Conservation (phyloP, 2,113 vertebrate genomes). For the Microcebus lehilahytsara region DNA sequence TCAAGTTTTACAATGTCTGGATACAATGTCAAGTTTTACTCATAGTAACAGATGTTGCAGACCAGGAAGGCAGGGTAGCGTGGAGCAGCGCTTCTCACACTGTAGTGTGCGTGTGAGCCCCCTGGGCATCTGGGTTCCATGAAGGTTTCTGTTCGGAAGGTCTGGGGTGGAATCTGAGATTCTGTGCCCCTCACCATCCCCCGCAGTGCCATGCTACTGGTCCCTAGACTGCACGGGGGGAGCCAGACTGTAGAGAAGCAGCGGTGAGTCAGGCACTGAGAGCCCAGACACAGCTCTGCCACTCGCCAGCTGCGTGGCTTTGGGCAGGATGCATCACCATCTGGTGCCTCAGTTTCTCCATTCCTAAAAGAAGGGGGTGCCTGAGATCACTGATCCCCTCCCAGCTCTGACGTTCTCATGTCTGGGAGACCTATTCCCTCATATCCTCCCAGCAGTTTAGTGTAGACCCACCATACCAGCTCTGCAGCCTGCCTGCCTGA, state of each 20-base stretch:
- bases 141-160: background rate
- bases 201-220: too few species aligned
- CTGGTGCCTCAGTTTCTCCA: background rate
- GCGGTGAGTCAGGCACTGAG: fast-evolving
- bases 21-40: background rate
- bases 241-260: background rate
- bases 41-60: background rate
- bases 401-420: background rate
- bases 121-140: background rate
- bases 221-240: background rate
- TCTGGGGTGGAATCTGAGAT: background rate
- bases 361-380: background rate
- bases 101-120: background rate
- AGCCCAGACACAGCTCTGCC: background rate
- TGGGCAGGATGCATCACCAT: background rate
- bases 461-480: background rate
- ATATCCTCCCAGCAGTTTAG: background rate
- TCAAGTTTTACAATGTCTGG: background rate
- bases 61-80: background rate
- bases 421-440: background rate
- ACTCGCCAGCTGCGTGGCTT: background rate
- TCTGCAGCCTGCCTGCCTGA: background rate
- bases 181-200: background rate
- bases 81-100: background rate
- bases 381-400: background rate